A percentile compares a stretch with the other conserved stretches of the same genome.
Evolutionary conservation across 2,888 invertebrate genomes (phyloP).

Genomic region (Zaprionus obscuricornis): DNA sequence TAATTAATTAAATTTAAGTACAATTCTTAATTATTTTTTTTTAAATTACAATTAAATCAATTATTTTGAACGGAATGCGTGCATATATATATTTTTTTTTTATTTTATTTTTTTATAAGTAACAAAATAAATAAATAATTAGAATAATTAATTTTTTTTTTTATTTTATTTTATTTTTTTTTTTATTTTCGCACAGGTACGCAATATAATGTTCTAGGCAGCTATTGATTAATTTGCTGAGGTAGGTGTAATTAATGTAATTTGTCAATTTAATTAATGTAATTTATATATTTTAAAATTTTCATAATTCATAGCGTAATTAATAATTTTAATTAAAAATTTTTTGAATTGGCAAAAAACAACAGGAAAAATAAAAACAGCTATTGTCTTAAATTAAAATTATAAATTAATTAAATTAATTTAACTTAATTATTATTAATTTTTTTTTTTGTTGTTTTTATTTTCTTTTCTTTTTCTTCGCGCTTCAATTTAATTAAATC

Average conservation of each 20-base stretch:
- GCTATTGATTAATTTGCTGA: slow-evolving; percentile 57
- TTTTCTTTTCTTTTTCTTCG: neutral
- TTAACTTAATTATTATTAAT: slow-evolving; percentile 25
- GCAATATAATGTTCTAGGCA: slow-evolving; percentile 68
- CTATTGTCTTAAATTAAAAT: slow-evolving; percentile 33
- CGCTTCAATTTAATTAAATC: slow-evolving; percentile 2
- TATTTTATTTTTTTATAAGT: slow-evolving; percentile 8
- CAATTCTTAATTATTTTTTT: too few species aligned
- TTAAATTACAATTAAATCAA: slow-evolving; percentile 44
- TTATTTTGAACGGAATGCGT: slow-evolving; percentile 74
- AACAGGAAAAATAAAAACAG: slow-evolving; percentile 27
- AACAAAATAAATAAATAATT: slow-evolving; percentile 53
- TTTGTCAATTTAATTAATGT: slow-evolving; percentile 11
- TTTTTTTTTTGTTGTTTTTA: slow-evolving; percentile 11
- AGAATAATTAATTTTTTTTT: slow-evolving; percentile 26
- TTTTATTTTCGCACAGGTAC: slow-evolving; percentile 75
- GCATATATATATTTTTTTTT: slow-evolving; percentile 26
- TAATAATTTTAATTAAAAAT: neutral
- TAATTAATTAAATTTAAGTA: slow-evolving; percentile 32
- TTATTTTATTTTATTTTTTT: slow-evolving; percentile 49
- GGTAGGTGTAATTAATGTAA: slow-evolving; percentile 58
- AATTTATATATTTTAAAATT: slow-evolving; percentile 14
- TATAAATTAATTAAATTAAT: slow-evolving; percentile 40
- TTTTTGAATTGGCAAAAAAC: slow-evolving; percentile 31
- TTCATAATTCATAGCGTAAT: neutral